Percentiles rank a stretch among this genome's conserved stretches.
phyloP scores from a whole-genome alignment of 2,888 invertebrate genomes.

The Sphaerophoria rueppellii region DNA sequence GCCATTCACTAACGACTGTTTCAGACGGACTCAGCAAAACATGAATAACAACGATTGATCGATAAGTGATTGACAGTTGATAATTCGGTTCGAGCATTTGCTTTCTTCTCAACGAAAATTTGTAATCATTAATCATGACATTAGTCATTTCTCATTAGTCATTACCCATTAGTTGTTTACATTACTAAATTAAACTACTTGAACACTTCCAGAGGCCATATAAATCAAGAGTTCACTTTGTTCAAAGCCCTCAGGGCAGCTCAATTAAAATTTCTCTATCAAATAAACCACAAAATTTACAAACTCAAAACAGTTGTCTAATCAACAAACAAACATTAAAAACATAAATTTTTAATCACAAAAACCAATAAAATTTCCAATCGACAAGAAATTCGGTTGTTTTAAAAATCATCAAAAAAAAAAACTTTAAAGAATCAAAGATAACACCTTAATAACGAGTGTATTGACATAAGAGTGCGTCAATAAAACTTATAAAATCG shows the following conservation, averaged over 20 bases:
- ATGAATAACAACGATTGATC: constrained; percentile 40
- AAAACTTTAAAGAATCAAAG: constrained; percentile 24
- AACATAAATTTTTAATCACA: constrained; percentile 30
- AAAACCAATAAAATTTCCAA: constrained; percentile 41
- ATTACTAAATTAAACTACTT: constrained; percentile 13
- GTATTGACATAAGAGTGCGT: constrained; percentile 43
- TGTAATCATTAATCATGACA: constrained; percentile 31
- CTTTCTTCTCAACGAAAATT: neutral
- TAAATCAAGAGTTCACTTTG: constrained; percentile 12
- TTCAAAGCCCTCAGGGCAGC: neutral
- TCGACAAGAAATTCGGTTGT: constrained; percentile 35
- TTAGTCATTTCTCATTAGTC: neutral
- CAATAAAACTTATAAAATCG: constrained; percentile 50
- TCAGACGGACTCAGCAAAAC: constrained; percentile 24
- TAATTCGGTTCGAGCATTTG: constrained; percentile 27
- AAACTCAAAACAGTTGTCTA: neutral
- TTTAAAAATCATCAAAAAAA: constrained; percentile 9
- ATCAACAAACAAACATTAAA: neutral
- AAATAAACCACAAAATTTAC: constrained; percentile 11
- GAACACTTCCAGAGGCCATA: constrained; percentile 20
- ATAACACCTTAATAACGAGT: constrained; percentile 50
- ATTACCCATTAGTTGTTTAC: neutral
- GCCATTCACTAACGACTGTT: constrained; percentile 1
- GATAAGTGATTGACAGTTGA: constrained; percentile 48
- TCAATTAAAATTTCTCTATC: neutral